Evolutionary conservation across 2,797 vertebrate genomes (phyloP).

Genomic region (Capromys pilorides): DNA sequence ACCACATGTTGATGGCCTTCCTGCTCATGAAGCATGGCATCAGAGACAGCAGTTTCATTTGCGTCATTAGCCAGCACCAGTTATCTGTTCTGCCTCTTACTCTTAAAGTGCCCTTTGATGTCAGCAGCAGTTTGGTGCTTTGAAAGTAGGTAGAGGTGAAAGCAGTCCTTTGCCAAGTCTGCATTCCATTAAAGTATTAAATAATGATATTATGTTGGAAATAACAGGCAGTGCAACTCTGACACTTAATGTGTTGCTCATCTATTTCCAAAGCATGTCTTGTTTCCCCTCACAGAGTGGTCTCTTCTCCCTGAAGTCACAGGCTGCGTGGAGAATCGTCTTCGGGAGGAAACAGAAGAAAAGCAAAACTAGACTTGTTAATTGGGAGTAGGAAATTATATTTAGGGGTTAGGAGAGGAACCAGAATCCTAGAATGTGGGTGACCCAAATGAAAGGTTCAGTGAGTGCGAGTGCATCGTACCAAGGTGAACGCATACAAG

Average conservation of each 20-base stretch:
- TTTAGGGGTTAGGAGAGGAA: not conserved
- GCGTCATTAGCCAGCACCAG: conserved; percentile 59
- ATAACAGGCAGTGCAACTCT: conserved; percentile 23
- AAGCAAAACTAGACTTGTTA: not conserved
- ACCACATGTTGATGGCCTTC: conserved; percentile 49
- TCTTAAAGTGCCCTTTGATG: conserved; percentile 71
- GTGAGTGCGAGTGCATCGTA: accelerated
- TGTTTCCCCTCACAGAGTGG: not conserved
- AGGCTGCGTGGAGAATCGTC: not conserved
- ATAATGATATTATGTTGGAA: conserved; percentile 57
- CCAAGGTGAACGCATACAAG: no score
- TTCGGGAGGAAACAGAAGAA: conserved; percentile 45
- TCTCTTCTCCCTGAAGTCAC: not conserved
- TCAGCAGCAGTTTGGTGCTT: conserved; percentile 36
- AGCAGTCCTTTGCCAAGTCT: conserved; percentile 9
- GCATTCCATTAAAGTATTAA: conserved; percentile 51
- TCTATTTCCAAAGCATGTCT: conserved; percentile 36
- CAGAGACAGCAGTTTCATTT: conserved; percentile 67
- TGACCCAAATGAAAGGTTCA: accelerated
- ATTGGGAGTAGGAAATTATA: conserved; percentile 11
- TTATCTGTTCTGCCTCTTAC: conserved; percentile 59
- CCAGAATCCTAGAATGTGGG: not conserved
- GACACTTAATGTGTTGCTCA: conserved; percentile 59
- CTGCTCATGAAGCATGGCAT: conserved; percentile 70
- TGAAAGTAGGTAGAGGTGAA: conserved; percentile 40